Evolutionary conservation across 2,797 vertebrate genomes (phyloP), one percentile per base, ranked within the genome.

Genomic region (Falco naumanni): DNA sequence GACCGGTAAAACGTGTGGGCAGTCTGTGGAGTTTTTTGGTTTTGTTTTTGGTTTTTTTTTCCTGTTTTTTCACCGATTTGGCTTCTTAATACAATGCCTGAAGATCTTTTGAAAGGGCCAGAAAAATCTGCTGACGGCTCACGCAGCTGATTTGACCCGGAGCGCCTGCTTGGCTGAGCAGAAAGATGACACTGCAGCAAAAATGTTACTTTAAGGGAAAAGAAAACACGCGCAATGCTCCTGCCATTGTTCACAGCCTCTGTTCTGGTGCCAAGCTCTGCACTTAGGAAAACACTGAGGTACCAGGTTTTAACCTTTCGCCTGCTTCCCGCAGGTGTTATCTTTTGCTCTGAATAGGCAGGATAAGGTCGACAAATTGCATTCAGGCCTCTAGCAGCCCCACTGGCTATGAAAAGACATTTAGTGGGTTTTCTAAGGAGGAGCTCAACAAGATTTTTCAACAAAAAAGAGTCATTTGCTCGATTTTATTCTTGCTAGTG

Each of bases 161-260:
- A 96, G 95, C 29, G 94, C 95, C 95, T 97, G 97, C 97, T 97
- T 96, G 95, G 94, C 96, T 96, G 96, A 97, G 97, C 97, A 97
- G 97, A 97, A 97, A 97, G 96, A 97, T 97, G 96, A 97, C 97
- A 96, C 93, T 96, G 96, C 97, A 96, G 96, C 95, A 96, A 96
- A 97, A 97, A 97, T 90, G 96, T 97, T 96, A 96, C 95, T 97
- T 94, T 96, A 95, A 93, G 91, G 87, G 95, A 93, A 97, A 97
- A 97, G 92, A 97, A 97, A 97, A 96, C 96, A 97, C 37, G 31
- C 77, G 15, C 90, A 82, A 47, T 72, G 96, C 96, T 95, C 71
- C 90, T 94, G 83, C 96, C 84, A 97, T 97, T 97, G 97, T 97
- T 97, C 72, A 9, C 39, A 20, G 77, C 69, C 92, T 96, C 94